phyloP scores from a whole-genome alignment of 2,113 vertebrate genomes.

The Enhydra lutris region DNA sequence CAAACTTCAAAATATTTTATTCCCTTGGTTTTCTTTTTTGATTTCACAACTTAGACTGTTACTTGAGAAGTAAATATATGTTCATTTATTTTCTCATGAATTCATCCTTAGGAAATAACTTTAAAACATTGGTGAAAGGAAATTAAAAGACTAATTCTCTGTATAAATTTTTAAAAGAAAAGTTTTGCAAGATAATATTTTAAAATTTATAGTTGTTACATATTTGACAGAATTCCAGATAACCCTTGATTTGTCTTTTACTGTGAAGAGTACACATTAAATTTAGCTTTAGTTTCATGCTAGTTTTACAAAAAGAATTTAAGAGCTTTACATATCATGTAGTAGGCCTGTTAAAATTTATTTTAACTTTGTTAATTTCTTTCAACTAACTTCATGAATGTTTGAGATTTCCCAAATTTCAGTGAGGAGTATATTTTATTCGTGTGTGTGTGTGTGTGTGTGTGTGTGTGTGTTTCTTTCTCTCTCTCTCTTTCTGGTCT shows the following conservation, averaged over 20 bases:
- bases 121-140: not conserved
- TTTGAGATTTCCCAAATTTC: not conserved
- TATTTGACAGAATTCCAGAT: not conserved
- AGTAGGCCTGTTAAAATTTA: not conserved
- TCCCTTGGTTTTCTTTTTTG: not conserved
- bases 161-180: not conserved
- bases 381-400: not conserved
- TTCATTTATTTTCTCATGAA: not conserved
- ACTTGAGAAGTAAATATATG: not conserved
- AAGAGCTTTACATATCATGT: not conserved
- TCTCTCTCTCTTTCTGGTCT: not conserved
- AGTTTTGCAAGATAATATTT: not conserved
- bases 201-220: not conserved
- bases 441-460: not conserved
- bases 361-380: not conserved
- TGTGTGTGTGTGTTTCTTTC: not conserved
- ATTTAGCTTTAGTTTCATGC: not conserved
- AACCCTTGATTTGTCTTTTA: not conserved
- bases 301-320: not conserved
- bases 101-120: not conserved
- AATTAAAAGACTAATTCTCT: not conserved
- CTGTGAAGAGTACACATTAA: not conserved
- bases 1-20: not conserved
- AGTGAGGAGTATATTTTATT: not conserved
- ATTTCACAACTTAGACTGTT: not conserved